phyloP scores from a whole-genome alignment of 2,113 vertebrate genomes.

The Hippopotamus amphibius region DNA sequence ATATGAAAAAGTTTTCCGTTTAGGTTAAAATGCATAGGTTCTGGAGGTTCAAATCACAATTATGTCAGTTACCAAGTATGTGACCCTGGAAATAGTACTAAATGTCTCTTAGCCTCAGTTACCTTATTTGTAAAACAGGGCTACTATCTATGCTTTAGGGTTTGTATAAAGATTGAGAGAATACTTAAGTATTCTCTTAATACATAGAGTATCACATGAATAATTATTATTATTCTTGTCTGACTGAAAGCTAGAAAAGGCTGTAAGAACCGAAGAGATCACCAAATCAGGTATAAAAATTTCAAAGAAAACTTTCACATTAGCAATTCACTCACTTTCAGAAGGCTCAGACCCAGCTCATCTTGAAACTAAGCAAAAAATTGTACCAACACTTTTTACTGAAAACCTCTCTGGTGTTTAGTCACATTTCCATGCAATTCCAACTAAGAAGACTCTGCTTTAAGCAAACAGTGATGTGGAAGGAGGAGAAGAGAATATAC shows the following conservation, averaged over 20 bases:
- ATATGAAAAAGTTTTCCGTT: background rate
- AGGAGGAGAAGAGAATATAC: background rate
- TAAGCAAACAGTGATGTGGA: background rate
- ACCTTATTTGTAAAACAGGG: constrained; percentile 15
- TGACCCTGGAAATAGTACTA: background rate
- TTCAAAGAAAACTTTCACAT: constrained; percentile 53
- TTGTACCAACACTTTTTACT: background rate
- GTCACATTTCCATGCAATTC: background rate
- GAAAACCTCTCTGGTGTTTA: background rate
- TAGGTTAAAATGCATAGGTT: constrained; percentile 21
- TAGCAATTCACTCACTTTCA: background rate
- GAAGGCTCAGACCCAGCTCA: constrained; percentile 38
- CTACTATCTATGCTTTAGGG: background rate
- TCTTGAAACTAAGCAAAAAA: constrained; percentile 50
- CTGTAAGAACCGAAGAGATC: background rate
- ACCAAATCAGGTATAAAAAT: constrained; percentile 21
- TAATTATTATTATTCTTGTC: constrained; percentile 10
- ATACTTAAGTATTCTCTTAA: background rate
- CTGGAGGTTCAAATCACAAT: background rate
- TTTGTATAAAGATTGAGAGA: constrained; percentile 29
- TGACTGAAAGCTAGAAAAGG: constrained; percentile 15
- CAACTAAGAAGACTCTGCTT: background rate
- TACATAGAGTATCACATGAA: background rate
- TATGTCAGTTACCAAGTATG: constrained; percentile 31
- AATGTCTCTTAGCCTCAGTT: background rate